Conservation (phyloP, 2,797 vertebrate genomes). For the Prionace glauca region DNA sequence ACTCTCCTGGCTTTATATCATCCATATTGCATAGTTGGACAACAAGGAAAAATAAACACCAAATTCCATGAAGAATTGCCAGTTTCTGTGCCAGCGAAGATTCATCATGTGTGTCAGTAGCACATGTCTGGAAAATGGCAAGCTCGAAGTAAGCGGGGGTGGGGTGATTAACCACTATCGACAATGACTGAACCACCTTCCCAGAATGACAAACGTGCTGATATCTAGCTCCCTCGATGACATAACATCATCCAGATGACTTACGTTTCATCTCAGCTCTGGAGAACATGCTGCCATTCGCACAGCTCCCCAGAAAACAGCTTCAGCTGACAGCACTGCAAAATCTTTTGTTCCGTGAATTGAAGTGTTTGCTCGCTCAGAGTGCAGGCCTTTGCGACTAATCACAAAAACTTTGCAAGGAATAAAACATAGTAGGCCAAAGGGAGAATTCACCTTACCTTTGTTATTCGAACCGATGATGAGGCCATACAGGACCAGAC, state of each 20-base stretch:
- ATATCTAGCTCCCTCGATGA: not conserved
- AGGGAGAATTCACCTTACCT: not conserved
- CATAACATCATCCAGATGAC: not conserved
- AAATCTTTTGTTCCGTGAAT: too few species aligned
- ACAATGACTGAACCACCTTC: not conserved
- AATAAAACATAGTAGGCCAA: not conserved
- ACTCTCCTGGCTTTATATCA: not conserved
- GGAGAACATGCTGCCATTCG: not conserved
- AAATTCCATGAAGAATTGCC: constrained; percentile 9
- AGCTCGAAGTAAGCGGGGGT: not conserved
- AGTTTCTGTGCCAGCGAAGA: constrained; percentile 4
- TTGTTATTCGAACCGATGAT: not conserved
- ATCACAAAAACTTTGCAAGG: not conserved
- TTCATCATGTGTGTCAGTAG: constrained; percentile 28
- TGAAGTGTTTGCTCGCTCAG: not conserved
- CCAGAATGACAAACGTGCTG: not conserved
- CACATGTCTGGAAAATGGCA: constrained; percentile 6
- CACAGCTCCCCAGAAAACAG: not conserved
- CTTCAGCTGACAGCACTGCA: not conserved
- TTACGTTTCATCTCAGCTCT: not conserved
- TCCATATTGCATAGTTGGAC: constrained; percentile 25
- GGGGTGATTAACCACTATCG: not conserved
- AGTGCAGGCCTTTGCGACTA: not conserved
- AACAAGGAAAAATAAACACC: constrained; percentile 13
- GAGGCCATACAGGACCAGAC: not conserved